Conservation (phyloP, 2,797 vertebrate species). For the Gymnodraco acuticeps region DNA sequence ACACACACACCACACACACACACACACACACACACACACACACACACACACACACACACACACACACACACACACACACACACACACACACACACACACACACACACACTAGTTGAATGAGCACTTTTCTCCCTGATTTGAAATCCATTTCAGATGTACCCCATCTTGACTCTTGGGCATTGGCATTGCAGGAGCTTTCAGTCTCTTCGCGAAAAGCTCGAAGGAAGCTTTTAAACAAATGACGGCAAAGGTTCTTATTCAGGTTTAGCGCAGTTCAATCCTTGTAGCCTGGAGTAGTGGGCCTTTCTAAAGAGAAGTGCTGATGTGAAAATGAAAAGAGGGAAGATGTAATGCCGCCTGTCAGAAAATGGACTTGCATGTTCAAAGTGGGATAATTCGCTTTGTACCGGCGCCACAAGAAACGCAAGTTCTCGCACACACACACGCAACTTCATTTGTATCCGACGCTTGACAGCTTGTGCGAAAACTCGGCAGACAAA, state of each 20-base stretch:
- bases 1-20: constrained; percentile 49
- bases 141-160: constrained; percentile 77
- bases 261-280: constrained; percentile 34
- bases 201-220: constrained; percentile 31
- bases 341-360: constrained; percentile 2
- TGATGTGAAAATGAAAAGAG: constrained; percentile 34
- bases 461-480: constrained; percentile 46
- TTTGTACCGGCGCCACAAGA: constrained; percentile 51
- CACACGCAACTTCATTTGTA: constrained; percentile 34
- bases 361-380: constrained; percentile 37
- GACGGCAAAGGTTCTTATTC: constrained; percentile 57
- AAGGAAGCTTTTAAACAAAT: constrained; percentile 72
- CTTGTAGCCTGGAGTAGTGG: constrained; percentile 11
- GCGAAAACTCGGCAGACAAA: constrained; percentile 45
- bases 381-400: constrained; percentile 54
- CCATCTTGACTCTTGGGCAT: constrained; percentile 57
- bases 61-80: constrained; percentile 48
- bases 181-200: constrained; percentile 60
- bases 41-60: constrained; percentile 46
- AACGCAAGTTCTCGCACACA: neutral
- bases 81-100: constrained; percentile 48
- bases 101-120: constrained; percentile 70
- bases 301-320: constrained; percentile 27
- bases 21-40: constrained; percentile 48
- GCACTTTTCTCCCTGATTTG: constrained; percentile 67